Base-by-base conservation (phyloP, 2,113 vertebrate genomes). In the Nothocercus julius region DNA sequence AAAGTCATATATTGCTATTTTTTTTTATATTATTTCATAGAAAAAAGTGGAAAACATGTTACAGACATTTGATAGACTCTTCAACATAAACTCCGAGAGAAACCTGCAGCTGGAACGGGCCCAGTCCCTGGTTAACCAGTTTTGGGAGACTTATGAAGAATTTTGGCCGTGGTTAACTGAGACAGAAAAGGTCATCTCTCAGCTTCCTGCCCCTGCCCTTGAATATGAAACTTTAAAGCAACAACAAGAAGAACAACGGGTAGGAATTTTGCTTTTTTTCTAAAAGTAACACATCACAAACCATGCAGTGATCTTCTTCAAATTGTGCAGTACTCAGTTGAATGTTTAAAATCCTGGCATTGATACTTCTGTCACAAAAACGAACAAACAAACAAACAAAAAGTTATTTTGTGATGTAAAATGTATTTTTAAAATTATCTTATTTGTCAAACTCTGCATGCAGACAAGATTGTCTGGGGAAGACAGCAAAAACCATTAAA, bases 141-240 rank as follows among this genome's bases (percentile, higher is more conserved):
- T 99, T 97, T 99, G 99, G 99, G 99, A 99, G 98, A 99, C 99
- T 3, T 98, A 99, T 2, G 99, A 99, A 95, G 99, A 99, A 93
- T 98, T 99, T 85, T 99, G 99, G 98, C 99, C 99, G 0, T 99
- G 99, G 99, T 97, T 99, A 85, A 98, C 97, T 87, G 99, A 99
- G 92, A 99, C 98, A 17, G 95, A 98, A 91, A 96, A 74, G 80
- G 90, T 98, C 89, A 99, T 99, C 93, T 97, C 98, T 63, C 98
- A 98, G 97, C 98, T 99, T 85, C 98, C 99, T 22, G 97, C 96
- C 0, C 99, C 99, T 19, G 98, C 99, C 84, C 99, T 99, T 30
- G 98, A 99, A 94, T 99, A 99, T 16, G 99, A 99, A n/a, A 98
- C 97, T 3, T 98, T 99, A 51, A 98, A 98, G 93, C 98, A 99